Evolutionary conservation across 1,140 invertebrate genomes (phyloP), one percentile per base, ranked within the genome.

Genomic region (Glossosoma conforme): DNA sequence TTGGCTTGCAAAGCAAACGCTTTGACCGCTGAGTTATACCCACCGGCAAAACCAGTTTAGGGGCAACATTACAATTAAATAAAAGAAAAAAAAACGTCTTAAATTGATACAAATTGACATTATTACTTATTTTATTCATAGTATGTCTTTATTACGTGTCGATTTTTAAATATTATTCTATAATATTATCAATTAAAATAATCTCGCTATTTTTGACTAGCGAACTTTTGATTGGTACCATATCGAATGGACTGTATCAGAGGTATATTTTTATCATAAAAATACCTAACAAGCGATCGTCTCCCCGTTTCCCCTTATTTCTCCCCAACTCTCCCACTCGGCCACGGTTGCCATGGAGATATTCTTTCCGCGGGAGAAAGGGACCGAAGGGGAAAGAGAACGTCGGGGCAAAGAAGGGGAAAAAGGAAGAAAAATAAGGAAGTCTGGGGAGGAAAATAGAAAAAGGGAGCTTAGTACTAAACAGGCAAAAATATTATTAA

Each of bases 241-340:
- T n/a, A n/a, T n/a, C n/a, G 47, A 20, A 18, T 18, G 17, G 47
- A 33, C 37, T 33, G 33, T 28, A 28, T n/a, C 6, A 28, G 41
- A 21, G 25, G 19, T 36, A 46, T 52, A 56, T 56, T 56, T 56
- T 52, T 56, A 52, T 52, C 38, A 56, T 52, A 56, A 56, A 56
- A 56, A 56, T 56, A 46, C 44, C 37, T 24, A 47, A 46, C 49
- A 41, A 42, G 49, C 28, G 18, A 40, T 42, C 41, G 36, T 43
- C 44, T 32, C 43, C 42, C 13, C 15, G n/a, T 33, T 15, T 33
- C 33, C 8, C 8, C 33, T 35, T 35, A 32, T 15, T 13, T 17
- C 33, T 14, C 17, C 32, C 43, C 14, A 9, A n/a, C 18, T 3
- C 37, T 19, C 20, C 8, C 20, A 19, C n/a, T 15, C 15, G 17